Evolutionary conservation across 1,140 invertebrate genomes (phyloP).

Genomic region (Acyrthosiphon pisum): DNA sequence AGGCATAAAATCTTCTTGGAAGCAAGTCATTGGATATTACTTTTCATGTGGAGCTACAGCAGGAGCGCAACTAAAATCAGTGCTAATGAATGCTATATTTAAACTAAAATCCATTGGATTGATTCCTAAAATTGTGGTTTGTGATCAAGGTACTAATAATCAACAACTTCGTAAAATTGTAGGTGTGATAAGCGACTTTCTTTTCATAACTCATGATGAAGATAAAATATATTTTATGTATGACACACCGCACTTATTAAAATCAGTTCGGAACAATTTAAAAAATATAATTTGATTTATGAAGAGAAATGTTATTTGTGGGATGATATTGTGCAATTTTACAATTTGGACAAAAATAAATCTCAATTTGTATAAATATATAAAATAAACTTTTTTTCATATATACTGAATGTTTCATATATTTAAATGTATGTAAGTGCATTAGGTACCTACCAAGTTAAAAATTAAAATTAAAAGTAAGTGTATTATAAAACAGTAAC

Average conservation of each 20-base stretch:
- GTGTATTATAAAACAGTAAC: too few relatives aligned
- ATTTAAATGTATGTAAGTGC: too few relatives aligned
- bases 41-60: background rate
- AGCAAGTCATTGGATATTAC: background rate
- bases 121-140: background rate
- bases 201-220: background rate
- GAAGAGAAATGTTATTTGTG: background rate
- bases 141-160: background rate
- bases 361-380: too few relatives aligned
- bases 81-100: background rate
- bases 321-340: background rate
- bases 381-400: too few relatives aligned
- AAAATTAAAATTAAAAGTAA: too few relatives aligned
- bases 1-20: background rate
- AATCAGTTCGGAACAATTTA: too few relatives aligned
- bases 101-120: background rate
- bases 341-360: background rate
- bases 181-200: background rate
- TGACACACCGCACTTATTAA: background rate
- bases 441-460: too few relatives aligned
- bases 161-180: background rate
- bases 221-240: conserved; percentile 15
- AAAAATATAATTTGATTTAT: too few relatives aligned
- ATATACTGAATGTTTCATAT: too few relatives aligned
- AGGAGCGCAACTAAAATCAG: background rate